Evolutionary conservation across 1,140 invertebrate species (phyloP).

Genomic region (Drosophila pallidifrons): DNA sequence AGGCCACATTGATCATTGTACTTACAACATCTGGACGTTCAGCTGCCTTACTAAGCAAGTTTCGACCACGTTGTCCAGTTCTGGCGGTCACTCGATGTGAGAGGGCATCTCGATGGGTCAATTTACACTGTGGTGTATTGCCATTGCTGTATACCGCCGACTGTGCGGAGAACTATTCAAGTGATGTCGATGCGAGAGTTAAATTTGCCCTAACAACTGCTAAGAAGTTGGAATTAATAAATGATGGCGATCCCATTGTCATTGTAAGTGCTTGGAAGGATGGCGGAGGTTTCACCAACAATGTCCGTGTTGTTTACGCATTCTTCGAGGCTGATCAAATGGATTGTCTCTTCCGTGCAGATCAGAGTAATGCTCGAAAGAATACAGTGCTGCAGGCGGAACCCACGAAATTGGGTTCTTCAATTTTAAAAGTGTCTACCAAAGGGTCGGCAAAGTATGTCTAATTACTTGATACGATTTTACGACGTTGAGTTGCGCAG

Average conservation of each 20-base stretch:
- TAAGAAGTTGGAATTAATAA: conserved; percentile 92
- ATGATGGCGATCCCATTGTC: conserved; percentile 93
- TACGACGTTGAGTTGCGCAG: no score
- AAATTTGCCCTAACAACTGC: conserved; percentile 94
- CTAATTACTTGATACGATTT: no score
- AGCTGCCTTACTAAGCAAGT: conserved; percentile 96
- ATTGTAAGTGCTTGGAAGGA: conserved; percentile 98
- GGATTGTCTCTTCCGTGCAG: conserved; percentile 61
- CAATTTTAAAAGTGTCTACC: not conserved
- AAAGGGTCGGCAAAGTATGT: no score
- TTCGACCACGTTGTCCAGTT: conserved; percentile 97
- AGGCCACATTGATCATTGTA: conserved; percentile 97
- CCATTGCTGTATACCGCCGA: conserved; percentile 94
- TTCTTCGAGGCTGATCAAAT: conserved; percentile 75
- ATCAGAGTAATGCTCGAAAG: conserved; percentile 43
- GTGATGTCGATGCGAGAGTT: conserved; percentile 97
- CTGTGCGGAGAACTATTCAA: conserved; percentile 43
- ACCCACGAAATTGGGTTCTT: not conserved
- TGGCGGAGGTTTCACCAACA: conserved; percentile 98
- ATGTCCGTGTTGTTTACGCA: conserved; percentile 96
- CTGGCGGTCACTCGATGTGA: conserved; percentile 96
- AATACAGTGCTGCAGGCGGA: conserved; percentile 44
- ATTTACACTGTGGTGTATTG: conserved; percentile 96
- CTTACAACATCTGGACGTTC: conserved; percentile 98
- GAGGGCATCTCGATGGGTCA: conserved; percentile 95